A percentile compares a stretch with the other conserved stretches of the same genome.
Conservation (phyloP, 2,888 invertebrate species). For the Apodemia arnacis region DNA sequence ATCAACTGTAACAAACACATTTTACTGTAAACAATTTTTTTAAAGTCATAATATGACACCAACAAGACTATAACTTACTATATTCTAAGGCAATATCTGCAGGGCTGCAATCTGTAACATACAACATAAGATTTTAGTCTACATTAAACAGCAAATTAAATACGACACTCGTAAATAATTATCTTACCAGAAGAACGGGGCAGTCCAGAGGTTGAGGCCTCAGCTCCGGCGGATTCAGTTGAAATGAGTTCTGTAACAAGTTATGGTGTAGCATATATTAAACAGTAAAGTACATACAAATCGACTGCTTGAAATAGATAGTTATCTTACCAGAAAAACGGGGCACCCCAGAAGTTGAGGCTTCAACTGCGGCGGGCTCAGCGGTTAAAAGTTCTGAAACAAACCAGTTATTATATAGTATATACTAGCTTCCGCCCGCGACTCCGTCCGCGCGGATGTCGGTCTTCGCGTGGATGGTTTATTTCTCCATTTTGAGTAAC, state of each 20-base stretch:
- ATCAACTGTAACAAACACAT: neutral
- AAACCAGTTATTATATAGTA: too few species aligned
- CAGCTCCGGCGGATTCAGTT: neutral
- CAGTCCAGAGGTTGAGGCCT: neutral
- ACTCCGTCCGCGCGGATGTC: constrained; percentile 19
- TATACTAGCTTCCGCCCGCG: neutral
- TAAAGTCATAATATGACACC: neutral
- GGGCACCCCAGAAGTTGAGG: neutral
- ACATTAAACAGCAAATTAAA: neutral
- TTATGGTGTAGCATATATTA: neutral
- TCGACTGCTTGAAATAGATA: neutral
- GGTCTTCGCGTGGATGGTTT: constrained; percentile 25
- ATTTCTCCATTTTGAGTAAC: constrained; percentile 33
- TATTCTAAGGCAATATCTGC: neutral
- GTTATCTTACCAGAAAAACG: neutral
- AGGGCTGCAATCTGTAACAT: neutral
- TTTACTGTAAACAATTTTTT: neutral
- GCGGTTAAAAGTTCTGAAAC: too few species aligned
- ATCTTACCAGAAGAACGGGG: neutral
- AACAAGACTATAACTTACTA: neutral
- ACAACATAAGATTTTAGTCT: neutral
- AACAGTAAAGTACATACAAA: neutral
- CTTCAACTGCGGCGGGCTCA: neutral
- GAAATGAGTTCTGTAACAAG: neutral
- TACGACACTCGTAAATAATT: neutral